Base-by-base conservation (phyloP, 1,140 invertebrate species). In the Drosophila lacteicornis region DNA sequence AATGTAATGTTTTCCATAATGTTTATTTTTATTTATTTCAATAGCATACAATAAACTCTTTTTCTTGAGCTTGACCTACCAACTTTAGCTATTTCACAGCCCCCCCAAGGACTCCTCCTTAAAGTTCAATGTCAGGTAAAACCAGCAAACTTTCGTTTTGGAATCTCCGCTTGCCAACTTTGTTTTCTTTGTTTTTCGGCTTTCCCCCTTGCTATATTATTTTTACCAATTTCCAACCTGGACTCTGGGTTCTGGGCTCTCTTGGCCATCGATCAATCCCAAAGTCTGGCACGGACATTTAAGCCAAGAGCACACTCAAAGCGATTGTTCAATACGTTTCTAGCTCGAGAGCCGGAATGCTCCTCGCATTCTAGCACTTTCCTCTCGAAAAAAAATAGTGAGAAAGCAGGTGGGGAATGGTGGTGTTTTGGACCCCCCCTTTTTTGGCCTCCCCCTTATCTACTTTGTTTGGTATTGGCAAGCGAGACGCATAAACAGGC, bases 201-300 rank as follows among this genome's bases (percentile, higher is more conserved):
- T 36, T 8, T 8, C 27, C 13, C 13, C 9, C 13, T 60, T 22
- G 11, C 8, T 9, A 3, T 25, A 38, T 36, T 25, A 22, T 55
- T 57, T 42, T 25, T 42, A 43, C 36, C 55, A 25, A 22, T 58
- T 43, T 12, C 11, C 38, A 43, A 58, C 55, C 38, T 58, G 55
- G 15, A 3, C 55, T 25, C 40, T 36, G n/a, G 30, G 3, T 19
- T 12, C 45, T 46, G 45, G 13, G 4, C 33, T 22, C 9, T 43
- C 38, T 45, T n/a, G 62, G 67, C 61, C 67, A 67, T 67, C 67
- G 62, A 67, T 69, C 62, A 69, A 69, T 53, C 47, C 13, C 30
- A 43, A 43, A 36, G 47, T 69, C 62, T 69, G 67, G 38, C 62
- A 45, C 38, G 47, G 67, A 38, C 67, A 67, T 53, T 51, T 67